Percentiles rank a stretch among this genome's conserved stretches.
phyloP scores from a whole-genome alignment of 2,113 vertebrate species.

The Morone saxatilis region DNA sequence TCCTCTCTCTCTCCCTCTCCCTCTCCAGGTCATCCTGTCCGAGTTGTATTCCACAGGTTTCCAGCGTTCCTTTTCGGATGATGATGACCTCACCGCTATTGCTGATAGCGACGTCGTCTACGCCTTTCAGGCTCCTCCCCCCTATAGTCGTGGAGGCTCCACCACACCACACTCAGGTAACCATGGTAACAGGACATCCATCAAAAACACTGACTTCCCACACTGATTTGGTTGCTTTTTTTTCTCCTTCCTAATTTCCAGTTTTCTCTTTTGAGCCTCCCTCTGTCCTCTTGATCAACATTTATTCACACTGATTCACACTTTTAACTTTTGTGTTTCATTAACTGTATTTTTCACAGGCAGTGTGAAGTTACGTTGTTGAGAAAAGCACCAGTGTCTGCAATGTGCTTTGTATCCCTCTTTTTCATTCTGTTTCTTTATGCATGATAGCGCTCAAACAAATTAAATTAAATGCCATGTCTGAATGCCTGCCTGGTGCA shows the following conservation, averaged over 20 bases:
- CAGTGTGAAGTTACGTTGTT: slow-evolving; percentile 6
- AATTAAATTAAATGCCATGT: slow-evolving; percentile 27
- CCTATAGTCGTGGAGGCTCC: slow-evolving; percentile 70
- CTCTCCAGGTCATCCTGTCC: slow-evolving; percentile 89
- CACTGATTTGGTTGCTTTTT: slow-evolving; percentile 1
- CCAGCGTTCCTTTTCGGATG: slow-evolving; percentile 91
- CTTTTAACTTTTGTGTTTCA: slow-evolving; percentile 12
- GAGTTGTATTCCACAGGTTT: slow-evolving; percentile 90
- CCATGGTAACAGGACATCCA: slow-evolving; percentile 26
- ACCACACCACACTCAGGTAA: slow-evolving; percentile 84
- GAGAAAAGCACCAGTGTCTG: background rate
- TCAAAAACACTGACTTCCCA: slow-evolving; percentile 11
- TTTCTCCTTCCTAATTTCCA: background rate
- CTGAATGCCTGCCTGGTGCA: slow-evolving; percentile 9
- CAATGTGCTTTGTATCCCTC: slow-evolving; percentile 25
- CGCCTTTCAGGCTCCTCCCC: slow-evolving; percentile 89
- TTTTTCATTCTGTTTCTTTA: slow-evolving; percentile 18
- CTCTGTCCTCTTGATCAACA: slow-evolving; percentile 21
- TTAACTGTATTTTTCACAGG: slow-evolving; percentile 26
- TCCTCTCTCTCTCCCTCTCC: background rate
- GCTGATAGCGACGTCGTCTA: slow-evolving; percentile 89
- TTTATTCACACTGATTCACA: background rate
- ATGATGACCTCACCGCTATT: slow-evolving; percentile 88
- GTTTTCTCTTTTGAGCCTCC: slow-evolving; percentile 7
- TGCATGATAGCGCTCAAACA: slow-evolving; percentile 38